Evolutionary conservation across 2,888 invertebrate genomes (phyloP).

Genomic region (Pseudolycoriella hygida): DNA sequence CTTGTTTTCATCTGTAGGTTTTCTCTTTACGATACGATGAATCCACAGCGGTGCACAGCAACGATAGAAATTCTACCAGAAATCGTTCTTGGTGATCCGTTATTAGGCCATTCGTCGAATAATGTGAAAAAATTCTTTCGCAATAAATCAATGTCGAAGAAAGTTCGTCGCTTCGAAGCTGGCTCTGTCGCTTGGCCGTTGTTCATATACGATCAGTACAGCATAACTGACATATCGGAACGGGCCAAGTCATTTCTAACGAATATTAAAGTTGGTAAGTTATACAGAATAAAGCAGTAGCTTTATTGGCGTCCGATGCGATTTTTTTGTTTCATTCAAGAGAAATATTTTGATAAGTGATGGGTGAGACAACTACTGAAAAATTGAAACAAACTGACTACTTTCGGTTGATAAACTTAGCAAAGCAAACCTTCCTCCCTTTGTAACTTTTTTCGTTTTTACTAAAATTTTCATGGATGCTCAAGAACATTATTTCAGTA

Average conservation of each 20-base stretch:
- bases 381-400: too few relatives aligned
- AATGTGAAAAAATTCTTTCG: constrained; percentile 29
- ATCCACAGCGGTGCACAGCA: constrained; percentile 18
- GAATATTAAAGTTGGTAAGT: constrained; percentile 18
- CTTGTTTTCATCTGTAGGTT: too few relatives aligned
- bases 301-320: too few relatives aligned
- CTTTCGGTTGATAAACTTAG: too few relatives aligned
- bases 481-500: too few relatives aligned
- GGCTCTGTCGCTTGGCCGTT: constrained; percentile 43
- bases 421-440: too few relatives aligned
- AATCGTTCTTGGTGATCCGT: constrained; percentile 37
- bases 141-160: constrained; percentile 23
- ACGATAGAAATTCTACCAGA: constrained; percentile 53
- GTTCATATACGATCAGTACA: constrained; percentile 47
- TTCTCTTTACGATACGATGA: not conserved
- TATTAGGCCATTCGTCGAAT: constrained; percentile 30
- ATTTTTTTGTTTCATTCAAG: too few relatives aligned
- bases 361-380: too few relatives aligned
- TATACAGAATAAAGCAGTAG: too few relatives aligned
- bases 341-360: too few relatives aligned
- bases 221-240: constrained; percentile 29
- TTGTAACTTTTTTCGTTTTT: too few relatives aligned
- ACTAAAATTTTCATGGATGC: too few relatives aligned
- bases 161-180: constrained; percentile 27
- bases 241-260: constrained; percentile 24